phyloP scores from a whole-genome alignment of 2,888 invertebrate genomes.

The Entomobrya proxima region DNA sequence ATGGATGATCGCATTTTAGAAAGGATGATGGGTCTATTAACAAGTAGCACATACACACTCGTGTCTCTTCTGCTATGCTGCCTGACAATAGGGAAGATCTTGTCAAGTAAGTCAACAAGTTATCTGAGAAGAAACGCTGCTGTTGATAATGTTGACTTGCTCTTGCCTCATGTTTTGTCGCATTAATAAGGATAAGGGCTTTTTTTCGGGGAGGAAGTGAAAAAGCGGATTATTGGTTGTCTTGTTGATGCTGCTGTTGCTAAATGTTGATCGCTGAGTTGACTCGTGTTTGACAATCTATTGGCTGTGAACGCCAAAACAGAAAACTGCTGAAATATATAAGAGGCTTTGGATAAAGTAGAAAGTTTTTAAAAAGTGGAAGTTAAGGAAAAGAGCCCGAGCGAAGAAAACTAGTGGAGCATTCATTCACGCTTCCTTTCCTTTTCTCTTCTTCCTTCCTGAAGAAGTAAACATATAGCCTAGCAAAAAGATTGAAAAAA shows the following conservation, averaged over 20 bases:
- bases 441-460: constrained; percentile 1
- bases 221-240: constrained; percentile 40
- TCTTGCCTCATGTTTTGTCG: constrained; percentile 2
- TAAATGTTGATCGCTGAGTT: constrained; percentile 1
- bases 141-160: background rate
- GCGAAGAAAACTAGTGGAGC: constrained; percentile 59
- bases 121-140: background rate
- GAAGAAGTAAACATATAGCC: background rate
- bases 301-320: constrained; percentile 45
- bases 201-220: background rate
- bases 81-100: background rate
- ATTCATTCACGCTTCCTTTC: constrained; percentile 61
- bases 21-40: constrained; percentile 9
- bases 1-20: too few species aligned
- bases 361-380: background rate
- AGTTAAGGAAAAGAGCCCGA: constrained; percentile 24
- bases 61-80: background rate
- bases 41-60: background rate
- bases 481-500: constrained; percentile 7
- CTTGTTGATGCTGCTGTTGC: constrained; percentile 2
- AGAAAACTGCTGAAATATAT: constrained; percentile 13
- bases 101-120: background rate
- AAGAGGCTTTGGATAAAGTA: background rate
- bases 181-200: background rate
- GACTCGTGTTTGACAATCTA: constrained; percentile 53